Base-by-base conservation (phyloP, 1,140 invertebrate species). In the Palaemon carinicauda region DNA sequence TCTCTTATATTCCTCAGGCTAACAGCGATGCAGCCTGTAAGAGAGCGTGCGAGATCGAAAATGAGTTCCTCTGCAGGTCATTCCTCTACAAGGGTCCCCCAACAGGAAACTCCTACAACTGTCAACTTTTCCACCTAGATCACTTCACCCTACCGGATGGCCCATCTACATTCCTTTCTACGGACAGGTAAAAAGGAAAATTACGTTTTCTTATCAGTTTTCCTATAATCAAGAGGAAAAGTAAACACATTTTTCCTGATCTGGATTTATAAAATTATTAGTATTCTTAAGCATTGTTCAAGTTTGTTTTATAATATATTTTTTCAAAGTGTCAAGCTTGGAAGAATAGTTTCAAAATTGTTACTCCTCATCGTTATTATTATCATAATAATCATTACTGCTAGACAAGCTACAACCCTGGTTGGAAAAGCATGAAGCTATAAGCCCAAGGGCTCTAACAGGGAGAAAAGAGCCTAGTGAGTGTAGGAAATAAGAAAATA, bases 61-160 rank as follows among this genome's bases (percentile, higher is more conserved):
- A 95, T 84, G 97, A 98, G 92, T 98, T 98, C 92, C 93, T 98
- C 1, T 98, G 97, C 91, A 94, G 97, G 69, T 98, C 97, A 0
- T 97, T 95, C 92, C 92, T 98, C 52, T 98, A 96, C 91, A 94
- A 96, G 60, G 91, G 91, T 14, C 90, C 91, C 24, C 90, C 91
- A 41, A 88, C 89, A 27, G 90, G 89, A 50, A 87, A 69, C 71
- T 75, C 95, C 52, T 96, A 97, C 93, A 98, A 98, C 91, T 98
- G 97, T 91, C 94, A 97, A 79, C 93, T 98, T 3, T 98, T 97
- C 92, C 97, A 98, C 90, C 92, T 98, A 89, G 97, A 98, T 90
- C 97, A 98, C 90, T 95, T 95, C 92, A 97, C 96, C 0, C 92
- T 98, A 29, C 97, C 96, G 3, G 96, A 98, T 90, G 97, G 97